Conservation (phyloP, 2,113 vertebrate species). For the Misgurnus anguillicaudatus region DNA sequence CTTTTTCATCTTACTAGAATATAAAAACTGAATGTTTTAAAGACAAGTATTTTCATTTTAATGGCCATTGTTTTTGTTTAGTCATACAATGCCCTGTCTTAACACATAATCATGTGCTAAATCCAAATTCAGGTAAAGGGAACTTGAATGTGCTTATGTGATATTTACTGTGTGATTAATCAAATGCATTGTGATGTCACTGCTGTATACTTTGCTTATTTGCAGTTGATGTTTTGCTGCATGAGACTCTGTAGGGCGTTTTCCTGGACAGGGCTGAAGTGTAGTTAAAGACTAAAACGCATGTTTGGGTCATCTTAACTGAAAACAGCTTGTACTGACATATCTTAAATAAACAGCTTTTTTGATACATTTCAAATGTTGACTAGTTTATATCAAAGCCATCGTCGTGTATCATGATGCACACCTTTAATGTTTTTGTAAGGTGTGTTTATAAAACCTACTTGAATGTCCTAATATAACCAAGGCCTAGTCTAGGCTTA, state of each 20-base stretch:
- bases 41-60: not conserved
- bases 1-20: not conserved
- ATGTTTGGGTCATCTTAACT: too few relatives aligned
- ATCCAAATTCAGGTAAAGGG: slow-evolving; percentile 22
- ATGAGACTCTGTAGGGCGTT: not conserved
- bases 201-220: slow-evolving; percentile 17
- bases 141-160: slow-evolving; percentile 38
- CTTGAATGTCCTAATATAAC: too few relatives aligned
- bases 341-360: too few relatives aligned
- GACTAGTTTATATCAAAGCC: too few relatives aligned
- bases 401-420: too few relatives aligned
- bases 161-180: slow-evolving; percentile 28
- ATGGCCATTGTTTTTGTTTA: not conserved
- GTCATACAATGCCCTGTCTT: not conserved
- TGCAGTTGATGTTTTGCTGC: slow-evolving; percentile 13
- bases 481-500: too few relatives aligned
- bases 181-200: not conserved
- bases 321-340: too few relatives aligned
- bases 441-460: too few relatives aligned
- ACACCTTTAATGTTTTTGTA: too few relatives aligned
- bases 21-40: slow-evolving; percentile 13
- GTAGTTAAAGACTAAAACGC: too few relatives aligned
- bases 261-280: too few relatives aligned
- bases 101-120: not conserved
- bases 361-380: too few relatives aligned